Evolutionary conservation across 2,797 vertebrate genomes (phyloP), one percentile per base, ranked within the genome.

Genomic region (Alectoris magna): DNA sequence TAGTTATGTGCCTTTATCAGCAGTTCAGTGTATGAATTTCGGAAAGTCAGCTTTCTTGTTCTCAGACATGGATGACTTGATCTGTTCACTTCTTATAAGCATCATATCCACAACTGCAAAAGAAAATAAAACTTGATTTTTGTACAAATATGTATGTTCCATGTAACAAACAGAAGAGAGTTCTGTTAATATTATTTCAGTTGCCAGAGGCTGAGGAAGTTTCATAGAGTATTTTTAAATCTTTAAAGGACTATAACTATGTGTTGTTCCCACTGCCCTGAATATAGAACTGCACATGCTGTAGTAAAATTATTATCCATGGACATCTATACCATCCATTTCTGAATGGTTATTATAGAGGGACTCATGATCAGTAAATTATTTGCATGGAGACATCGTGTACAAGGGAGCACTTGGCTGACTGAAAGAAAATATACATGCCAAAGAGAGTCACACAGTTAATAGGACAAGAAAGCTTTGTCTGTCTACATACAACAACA

Each of bases 401-500:
- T 29, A 11, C 36, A 43, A 67, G 8, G 38, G 70, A 53, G 7
- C 26, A 10, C 19, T 49, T 51, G 17, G 0, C 4, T 68, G 49
- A 53, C 4, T 26, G 14, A 18, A 18, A 7, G 6, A 46, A 67
- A 4, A 2, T 14, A 3, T 19, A 18, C 13, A 14, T 34, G 17
- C 12, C 10, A 39, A n/a, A 4, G 7, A 7, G 51, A 64, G 9
- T 2, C 60, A 5, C 4, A 4, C 2, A 24, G 31, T 46, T 31
- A 26, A 26, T 8, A 27, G 6, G 12, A 72, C 11, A 15, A 48
- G 44, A 29, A 3, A 64, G 7, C 12, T 29, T 31, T 1, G 0
- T 11, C 17, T 34, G 4, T 9, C 74, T 67, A 24, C 11, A 5
- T 4, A 10, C 13, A 7, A n/a, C 17, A 53, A 41, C 0, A 1